Conservation (phyloP, 2,888 invertebrate species). For the Salpingus planirostris region DNA sequence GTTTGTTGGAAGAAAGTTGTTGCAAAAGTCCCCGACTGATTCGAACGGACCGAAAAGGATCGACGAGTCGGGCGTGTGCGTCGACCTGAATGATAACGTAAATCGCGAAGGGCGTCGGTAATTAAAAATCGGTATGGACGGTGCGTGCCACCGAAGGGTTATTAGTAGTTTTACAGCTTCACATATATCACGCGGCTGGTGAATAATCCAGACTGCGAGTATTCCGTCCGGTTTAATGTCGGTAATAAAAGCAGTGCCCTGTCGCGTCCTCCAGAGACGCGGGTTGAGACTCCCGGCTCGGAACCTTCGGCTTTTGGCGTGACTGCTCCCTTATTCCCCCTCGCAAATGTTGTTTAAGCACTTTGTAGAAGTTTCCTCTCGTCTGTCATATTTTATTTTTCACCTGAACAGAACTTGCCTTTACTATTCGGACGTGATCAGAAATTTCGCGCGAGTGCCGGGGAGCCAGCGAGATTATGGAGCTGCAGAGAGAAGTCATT, state of each 20-base stretch:
- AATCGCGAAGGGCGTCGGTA: too few species aligned
- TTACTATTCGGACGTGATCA: slow-evolving; percentile 25
- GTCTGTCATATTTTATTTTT: slow-evolving; percentile 27
- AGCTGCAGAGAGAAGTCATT: slow-evolving; percentile 11
- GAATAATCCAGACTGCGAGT: slow-evolving; percentile 9
- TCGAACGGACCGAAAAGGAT: too few species aligned
- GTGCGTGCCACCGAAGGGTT: too few species aligned
- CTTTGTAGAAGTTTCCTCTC: slow-evolving; percentile 23
- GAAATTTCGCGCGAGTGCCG: slow-evolving; percentile 16
- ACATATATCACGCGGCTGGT: slow-evolving; percentile 9
- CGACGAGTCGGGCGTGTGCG: too few species aligned
- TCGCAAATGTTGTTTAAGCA: slow-evolving; percentile 23
- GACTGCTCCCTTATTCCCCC: slow-evolving; percentile 19
- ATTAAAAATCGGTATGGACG: too few species aligned
- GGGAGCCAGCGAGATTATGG: slow-evolving; percentile 15
- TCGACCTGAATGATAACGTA: too few species aligned
- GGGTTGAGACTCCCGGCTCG: slow-evolving; percentile 20
- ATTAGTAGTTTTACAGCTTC: too few species aligned
- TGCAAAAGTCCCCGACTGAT: too few species aligned
- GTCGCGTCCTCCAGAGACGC: slow-evolving; percentile 23
- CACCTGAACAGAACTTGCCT: slow-evolving; percentile 25
- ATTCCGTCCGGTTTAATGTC: slow-evolving; percentile 23
- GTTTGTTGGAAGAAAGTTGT: too few species aligned
- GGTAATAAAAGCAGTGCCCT: slow-evolving; percentile 28
- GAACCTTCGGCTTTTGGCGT: slow-evolving; percentile 14